Base-by-base conservation (phyloP, 2,797 vertebrate genomes). In the Tympanoctomys barrerae region DNA sequence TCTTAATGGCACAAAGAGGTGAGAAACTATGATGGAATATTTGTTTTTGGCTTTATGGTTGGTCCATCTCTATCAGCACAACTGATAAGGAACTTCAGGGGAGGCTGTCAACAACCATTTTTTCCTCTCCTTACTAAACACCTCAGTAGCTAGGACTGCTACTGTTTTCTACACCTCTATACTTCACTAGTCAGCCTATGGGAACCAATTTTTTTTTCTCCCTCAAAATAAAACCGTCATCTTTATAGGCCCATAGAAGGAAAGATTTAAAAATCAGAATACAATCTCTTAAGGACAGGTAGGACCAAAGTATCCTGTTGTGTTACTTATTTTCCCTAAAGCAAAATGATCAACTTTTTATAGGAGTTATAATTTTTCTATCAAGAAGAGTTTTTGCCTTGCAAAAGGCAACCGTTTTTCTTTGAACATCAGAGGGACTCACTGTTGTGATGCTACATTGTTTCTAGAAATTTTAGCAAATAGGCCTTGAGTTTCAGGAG, bases 401-500 rank as follows among this genome's bases (percentile, higher is more conserved):
- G 39, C 36, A 95, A 95, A 79, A 84, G n/a, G 78, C 31, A 73
- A 8, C 8, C 80, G 28, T 88, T 88, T 95, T 78, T 87, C 82
- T 79, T 79, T 71, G 18, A 79, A 36, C 78, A 21, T 31, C 18
- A 84, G 39, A 80, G 33, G 5, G 22, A 84, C 64, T 93, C 49
- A 90, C n/a, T 21, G 42, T 79, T 84, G 39, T 89, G 46, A 90
- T 90, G 2, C 14, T 94, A 68, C 52, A 88, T 68, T 95, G 49
- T 93, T 95, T 95, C 57, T 93, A 94, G 77, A 94, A 75, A 91
- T 26, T 82, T 81, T 91, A 28, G 46, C 28, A 90, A 93, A 16
- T 26, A 83, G 79, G 33, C 66, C n/a, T 93, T 91, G 59, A 88
- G 84, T 93, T 84, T 83, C 13, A 49, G 31, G 42, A 46, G n/a